Percentiles rank a stretch among this genome's conserved stretches.
Evolutionary conservation across 2,113 vertebrate genomes (phyloP).

Genomic region (Sterrhoptilus dennistouni): DNA sequence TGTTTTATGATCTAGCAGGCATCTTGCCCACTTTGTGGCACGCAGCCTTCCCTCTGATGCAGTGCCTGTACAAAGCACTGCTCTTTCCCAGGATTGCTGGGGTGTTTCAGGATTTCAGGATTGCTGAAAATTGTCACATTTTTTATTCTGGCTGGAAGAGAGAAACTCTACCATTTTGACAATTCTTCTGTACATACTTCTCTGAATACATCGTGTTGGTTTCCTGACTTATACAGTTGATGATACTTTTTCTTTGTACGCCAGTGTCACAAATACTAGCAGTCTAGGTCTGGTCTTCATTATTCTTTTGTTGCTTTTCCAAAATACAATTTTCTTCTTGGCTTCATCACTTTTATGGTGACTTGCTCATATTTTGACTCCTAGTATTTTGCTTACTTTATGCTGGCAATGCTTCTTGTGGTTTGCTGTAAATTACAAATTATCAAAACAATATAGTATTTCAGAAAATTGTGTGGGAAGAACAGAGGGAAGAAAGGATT

Average conservation of each 20-base stretch:
- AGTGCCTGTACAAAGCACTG: neutral
- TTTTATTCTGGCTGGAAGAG: neutral
- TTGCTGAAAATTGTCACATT: neutral
- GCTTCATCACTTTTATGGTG: neutral
- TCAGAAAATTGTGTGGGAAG: neutral
- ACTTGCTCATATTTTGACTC: neutral
- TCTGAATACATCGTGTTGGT: neutral
- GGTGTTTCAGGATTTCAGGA: neutral
- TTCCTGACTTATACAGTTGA: neutral
- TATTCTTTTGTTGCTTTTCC: neutral
- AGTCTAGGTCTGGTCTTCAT: neutral
- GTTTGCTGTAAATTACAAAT: neutral
- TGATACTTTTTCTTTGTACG: neutral
- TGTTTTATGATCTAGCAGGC: neutral
- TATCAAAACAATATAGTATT: slow-evolving; percentile 23
- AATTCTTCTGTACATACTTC: neutral
- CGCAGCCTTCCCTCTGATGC: neutral
- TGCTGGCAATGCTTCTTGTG: neutral
- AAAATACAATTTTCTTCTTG: neutral
- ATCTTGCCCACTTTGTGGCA: neutral
- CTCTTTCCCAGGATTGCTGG: neutral
- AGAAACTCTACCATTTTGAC: neutral
- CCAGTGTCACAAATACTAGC: neutral
- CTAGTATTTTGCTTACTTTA: neutral
- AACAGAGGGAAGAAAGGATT: neutral